Conservation (phyloP, 2,797 vertebrate species). For the Propithecus deckenii region DNA sequence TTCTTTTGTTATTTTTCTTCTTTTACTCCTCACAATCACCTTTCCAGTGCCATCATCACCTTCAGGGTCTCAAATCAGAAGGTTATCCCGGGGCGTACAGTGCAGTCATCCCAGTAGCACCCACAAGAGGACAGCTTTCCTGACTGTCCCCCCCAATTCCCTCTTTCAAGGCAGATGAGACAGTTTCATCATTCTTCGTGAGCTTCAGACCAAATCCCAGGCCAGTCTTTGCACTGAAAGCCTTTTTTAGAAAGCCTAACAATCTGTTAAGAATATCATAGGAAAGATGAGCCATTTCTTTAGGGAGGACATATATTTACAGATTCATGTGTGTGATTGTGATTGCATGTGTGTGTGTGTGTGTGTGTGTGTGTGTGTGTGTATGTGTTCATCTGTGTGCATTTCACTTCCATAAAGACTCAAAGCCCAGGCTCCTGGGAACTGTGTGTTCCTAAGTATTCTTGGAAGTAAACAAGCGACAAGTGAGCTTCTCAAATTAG, state of each 20-base stretch:
- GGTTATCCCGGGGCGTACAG: neutral
- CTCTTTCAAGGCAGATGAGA: conserved; percentile 35
- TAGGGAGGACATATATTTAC: conserved; percentile 41
- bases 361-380: neutral
- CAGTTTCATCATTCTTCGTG: conserved; percentile 51
- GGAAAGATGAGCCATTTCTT: conserved; percentile 79
- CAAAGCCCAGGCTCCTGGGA: conserved; percentile 36
- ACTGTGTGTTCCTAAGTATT: conserved; percentile 28
- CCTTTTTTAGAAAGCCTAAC: conserved; percentile 57
- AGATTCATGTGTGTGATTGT: conserved; percentile 8
- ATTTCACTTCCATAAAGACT: conserved; percentile 58
- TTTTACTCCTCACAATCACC: neutral
- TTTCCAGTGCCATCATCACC: conserved; percentile 44
- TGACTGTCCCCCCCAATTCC: neutral
- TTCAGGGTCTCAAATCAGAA: conserved; percentile 29
- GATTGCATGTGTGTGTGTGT: neutral
- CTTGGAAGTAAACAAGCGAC: conserved; percentile 39
- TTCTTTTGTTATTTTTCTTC: neutral
- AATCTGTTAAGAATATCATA: conserved; percentile 76
- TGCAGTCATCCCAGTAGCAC: neutral
- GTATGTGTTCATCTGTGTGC: neutral
- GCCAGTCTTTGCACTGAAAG: conserved; percentile 53
- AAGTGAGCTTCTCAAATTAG: conserved; percentile 44
- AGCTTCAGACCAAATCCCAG: conserved; percentile 71
- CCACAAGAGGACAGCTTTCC: neutral